phyloP scores from a whole-genome alignment of 2,113 vertebrate genomes.

The Pagrus major region DNA sequence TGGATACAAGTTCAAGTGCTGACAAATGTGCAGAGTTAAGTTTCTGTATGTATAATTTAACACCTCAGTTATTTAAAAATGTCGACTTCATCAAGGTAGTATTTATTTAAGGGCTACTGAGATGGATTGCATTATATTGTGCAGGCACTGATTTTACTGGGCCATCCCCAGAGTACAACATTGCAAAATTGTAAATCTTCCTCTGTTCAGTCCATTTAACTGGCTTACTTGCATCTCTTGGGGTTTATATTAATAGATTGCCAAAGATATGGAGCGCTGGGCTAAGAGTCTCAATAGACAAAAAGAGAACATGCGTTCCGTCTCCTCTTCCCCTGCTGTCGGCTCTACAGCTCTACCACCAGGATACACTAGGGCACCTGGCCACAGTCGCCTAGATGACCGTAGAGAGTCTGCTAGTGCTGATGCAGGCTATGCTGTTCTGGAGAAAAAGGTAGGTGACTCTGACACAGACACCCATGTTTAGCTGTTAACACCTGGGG shows the following conservation, averaged over 20 bases:
- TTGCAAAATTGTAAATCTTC: neutral
- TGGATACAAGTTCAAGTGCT: neutral
- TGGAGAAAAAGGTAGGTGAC: conserved; percentile 90
- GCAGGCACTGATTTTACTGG: neutral
- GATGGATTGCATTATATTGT: neutral
- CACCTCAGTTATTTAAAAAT: neutral
- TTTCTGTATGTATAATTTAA: neutral
- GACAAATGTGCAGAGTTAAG: neutral
- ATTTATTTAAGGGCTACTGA: neutral
- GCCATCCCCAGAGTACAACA: neutral
- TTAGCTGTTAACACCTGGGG: neutral
- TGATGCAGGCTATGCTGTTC: conserved; percentile 91
- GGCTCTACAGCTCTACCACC: conserved; percentile 56
- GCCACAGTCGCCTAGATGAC: conserved; percentile 84
- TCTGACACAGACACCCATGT: neutral
- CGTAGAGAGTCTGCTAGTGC: conserved; percentile 90
- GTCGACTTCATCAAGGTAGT: neutral
- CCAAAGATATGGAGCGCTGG: conserved; percentile 96
- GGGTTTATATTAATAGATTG: conserved; percentile 82
- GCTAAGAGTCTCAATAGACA: conserved; percentile 93
- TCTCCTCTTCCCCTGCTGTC: conserved; percentile 57
- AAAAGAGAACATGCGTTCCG: conserved; percentile 91
- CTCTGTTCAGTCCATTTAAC: neutral
- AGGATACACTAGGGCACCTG: conserved; percentile 77
- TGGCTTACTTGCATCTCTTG: neutral